Evolutionary conservation across 2,888 invertebrate genomes (phyloP).

Genomic region (Eudemis profundana): DNA sequence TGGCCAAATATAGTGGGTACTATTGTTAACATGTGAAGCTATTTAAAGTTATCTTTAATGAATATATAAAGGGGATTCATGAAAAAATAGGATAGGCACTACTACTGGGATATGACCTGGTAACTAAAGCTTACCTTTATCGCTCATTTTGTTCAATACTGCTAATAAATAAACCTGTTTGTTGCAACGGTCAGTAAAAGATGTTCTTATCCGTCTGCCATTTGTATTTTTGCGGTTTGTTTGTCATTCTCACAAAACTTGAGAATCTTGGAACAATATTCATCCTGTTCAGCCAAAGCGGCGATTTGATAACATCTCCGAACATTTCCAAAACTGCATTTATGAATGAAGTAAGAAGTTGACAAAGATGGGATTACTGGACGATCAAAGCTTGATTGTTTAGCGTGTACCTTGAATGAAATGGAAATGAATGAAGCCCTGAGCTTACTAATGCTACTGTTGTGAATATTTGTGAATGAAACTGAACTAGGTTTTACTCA

Average conservation of each 20-base stretch:
- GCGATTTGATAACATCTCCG: conserved; percentile 33
- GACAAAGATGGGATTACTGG: conserved; percentile 56
- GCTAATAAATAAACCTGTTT: conserved; percentile 12
- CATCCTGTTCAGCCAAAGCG: conserved; percentile 27
- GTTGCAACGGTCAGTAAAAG: conserved; percentile 15
- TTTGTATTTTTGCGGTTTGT: conserved; percentile 36
- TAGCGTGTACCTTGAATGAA: conserved; percentile 42
- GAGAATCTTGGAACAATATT: conserved; percentile 25
- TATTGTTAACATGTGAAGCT: background rate
- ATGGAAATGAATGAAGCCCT: conserved; percentile 61
- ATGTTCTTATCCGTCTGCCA: conserved; percentile 24
- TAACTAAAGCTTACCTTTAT: too few relatives aligned
- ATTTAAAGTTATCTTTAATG: conserved; percentile 3
- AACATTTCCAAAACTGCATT: conserved; percentile 43
- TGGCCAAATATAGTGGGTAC: conserved; percentile 5
- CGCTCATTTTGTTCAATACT: background rate
- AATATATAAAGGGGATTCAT: background rate
- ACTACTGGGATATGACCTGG: too few relatives aligned
- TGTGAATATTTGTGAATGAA: conserved; percentile 78
- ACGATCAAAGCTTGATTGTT: conserved; percentile 42
- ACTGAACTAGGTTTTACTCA: conserved; percentile 49
- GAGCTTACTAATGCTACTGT: conserved; percentile 63
- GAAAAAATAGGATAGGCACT: background rate
- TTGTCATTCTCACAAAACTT: conserved; percentile 34
- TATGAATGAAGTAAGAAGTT: conserved; percentile 58